Conservation (phyloP, 1,140 invertebrate genomes). For the Penaeus japonicus region DNA sequence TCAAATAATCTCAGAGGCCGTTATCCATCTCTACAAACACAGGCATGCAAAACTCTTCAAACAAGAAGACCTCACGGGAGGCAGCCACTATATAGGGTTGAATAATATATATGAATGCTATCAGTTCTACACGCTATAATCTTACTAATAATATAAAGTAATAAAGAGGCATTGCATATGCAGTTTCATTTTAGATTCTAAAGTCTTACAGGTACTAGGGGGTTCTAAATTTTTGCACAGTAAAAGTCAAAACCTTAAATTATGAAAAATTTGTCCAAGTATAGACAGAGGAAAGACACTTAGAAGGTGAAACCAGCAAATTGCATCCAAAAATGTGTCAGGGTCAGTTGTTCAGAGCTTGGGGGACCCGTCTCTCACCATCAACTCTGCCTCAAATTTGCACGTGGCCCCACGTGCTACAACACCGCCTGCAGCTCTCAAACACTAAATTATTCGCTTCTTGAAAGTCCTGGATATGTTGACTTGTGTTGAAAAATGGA, state of each 20-base stretch:
- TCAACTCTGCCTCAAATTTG: not conserved
- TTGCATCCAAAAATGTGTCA: conserved; percentile 35
- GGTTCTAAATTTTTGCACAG: conserved; percentile 48
- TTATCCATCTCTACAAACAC: conserved; percentile 37
- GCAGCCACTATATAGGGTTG: conserved; percentile 37
- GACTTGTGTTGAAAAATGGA: not conserved
- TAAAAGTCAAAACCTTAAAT: conserved; percentile 45
- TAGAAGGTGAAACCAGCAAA: conserved; percentile 54
- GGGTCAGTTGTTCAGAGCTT: conserved; percentile 23
- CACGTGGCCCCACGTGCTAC: not conserved
- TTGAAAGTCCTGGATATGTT: conserved; percentile 45
- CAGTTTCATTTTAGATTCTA: conserved; percentile 49
- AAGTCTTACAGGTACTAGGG: conserved; percentile 52
- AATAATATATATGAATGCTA: conserved; percentile 52
- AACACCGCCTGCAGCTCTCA: conserved; percentile 18
- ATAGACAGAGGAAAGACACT: conserved; percentile 52
- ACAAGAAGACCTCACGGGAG: conserved; percentile 38
- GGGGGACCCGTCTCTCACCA: conserved; percentile 23
- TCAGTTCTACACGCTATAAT: conserved; percentile 51
- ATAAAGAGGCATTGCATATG: conserved; percentile 54
- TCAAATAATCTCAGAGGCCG: conserved; percentile 35
- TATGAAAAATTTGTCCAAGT: conserved; percentile 33
- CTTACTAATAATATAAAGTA: conserved; percentile 52
- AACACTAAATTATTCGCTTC: conserved; percentile 8
- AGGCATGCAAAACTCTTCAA: conserved; percentile 51